Percentiles rank a stretch among this genome's conserved stretches.
Evolutionary conservation across 2,888 invertebrate genomes (phyloP).

Genomic region (Helobdella robusta): DNA sequence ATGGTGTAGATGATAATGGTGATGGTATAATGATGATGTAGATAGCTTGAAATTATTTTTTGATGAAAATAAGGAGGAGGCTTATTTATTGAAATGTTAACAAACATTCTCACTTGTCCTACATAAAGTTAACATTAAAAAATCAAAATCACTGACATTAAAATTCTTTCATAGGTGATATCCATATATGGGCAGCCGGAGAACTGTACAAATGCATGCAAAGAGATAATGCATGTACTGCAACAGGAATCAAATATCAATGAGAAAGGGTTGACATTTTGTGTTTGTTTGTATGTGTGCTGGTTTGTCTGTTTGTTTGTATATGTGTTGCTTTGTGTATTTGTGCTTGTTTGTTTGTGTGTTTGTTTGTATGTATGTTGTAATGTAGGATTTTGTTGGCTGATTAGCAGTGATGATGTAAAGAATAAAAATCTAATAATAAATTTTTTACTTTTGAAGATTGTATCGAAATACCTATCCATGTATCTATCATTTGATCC

Average conservation of each 20-base stretch:
- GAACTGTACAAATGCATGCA: slow-evolving; percentile 95
- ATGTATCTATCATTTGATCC: no score
- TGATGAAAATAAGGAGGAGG: no score
- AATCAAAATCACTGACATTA: no score
- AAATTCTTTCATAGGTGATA: slow-evolving; percentile 67
- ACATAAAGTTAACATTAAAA: no score
- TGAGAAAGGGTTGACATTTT: slow-evolving; percentile 23
- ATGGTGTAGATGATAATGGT: no score
- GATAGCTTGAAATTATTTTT: no score
- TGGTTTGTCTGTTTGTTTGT: not conserved
- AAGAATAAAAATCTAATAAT: no score
- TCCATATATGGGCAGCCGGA: slow-evolving; percentile 96
- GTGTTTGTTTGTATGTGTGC: not conserved
- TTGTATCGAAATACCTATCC: no score
- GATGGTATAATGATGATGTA: no score
- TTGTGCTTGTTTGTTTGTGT: not conserved
- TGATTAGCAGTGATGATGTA: not conserved
- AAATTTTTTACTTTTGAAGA: no score
- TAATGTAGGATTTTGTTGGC: not conserved
- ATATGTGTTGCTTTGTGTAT: not conserved
- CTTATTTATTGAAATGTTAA: no score
- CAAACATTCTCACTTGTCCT: no score
- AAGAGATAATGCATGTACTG: slow-evolving; percentile 90
- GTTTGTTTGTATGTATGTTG: not conserved
- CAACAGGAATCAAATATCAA: slow-evolving; percentile 63